phyloP scores from a whole-genome alignment of 2,888 invertebrate species.

The Frankliniella intonsa region DNA sequence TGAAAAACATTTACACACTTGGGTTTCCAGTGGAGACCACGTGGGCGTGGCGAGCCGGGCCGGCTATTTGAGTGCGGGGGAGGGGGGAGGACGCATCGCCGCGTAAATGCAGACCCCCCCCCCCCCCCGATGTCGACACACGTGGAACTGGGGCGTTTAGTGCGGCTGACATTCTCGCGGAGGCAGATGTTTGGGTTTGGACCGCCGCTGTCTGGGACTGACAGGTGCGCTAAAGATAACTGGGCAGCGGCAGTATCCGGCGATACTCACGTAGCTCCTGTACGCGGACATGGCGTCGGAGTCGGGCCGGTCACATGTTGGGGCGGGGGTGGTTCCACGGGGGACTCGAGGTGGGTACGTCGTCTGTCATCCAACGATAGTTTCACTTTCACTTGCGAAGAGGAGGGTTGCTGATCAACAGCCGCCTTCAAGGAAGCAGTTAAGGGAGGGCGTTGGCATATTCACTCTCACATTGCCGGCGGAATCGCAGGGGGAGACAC shows the following conservation, averaged over 20 bases:
- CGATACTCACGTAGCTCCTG: constrained; percentile 4
- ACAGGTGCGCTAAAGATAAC: not conserved
- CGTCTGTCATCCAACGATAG: no score
- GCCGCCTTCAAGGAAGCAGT: no score
- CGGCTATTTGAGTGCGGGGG: not conserved
- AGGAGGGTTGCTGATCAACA: no score
- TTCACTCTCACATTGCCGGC: not conserved
- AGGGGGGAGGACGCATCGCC: not conserved
- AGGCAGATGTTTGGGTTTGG: no score
- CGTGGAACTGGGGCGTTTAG: not conserved
- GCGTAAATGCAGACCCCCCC: not conserved
- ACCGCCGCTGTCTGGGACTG: no score
- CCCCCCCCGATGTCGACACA: not conserved
- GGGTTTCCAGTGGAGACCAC: no score
- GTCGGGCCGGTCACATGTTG: not conserved
- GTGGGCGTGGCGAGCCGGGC: not conserved
- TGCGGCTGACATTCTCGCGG: not conserved
- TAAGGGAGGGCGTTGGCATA: not conserved
- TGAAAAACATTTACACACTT: no score
- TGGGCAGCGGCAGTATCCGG: not conserved
- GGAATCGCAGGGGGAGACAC: not conserved
- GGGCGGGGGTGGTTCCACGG: not conserved
- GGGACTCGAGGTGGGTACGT: no score
- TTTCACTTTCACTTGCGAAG: no score
- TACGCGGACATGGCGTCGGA: not conserved